Evolutionary conservation across 2,113 vertebrate species (phyloP), one percentile per base, ranked within the genome.

Genomic region (Macrotus californicus): DNA sequence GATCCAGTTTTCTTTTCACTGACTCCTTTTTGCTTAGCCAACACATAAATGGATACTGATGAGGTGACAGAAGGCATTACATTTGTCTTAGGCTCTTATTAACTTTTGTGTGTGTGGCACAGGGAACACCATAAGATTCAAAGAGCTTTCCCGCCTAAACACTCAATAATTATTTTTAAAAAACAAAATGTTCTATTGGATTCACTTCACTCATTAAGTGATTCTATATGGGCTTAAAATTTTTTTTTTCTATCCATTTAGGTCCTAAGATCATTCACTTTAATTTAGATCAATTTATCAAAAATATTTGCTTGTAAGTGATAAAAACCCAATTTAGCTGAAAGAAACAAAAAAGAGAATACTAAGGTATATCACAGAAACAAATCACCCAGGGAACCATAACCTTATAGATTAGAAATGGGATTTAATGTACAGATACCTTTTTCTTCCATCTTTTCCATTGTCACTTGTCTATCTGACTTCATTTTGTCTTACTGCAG

Each of bases 81-180:
- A 59, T 46, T 22, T 12, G 54, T 43, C 41, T 48, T 77, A 22
- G 36, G 75, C n/a, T 21, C 34, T 2, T 48, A 34, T 2, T 10
- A 50, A 48, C 3, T 36, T 0, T 21, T 1, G 26, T 6, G 36
- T 26, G 24, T 11, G 13, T 13, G 69, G 41, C 22, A 3, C 4
- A 1, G 15, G 34, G 5, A 6, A 52, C 3, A 2, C 24, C 12
- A 64, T n/a, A n/a, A 59, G 16, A 5, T 0, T 34, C 6, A 0
- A 0, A 67, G 1, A 10, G 21, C 81, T 48, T 56, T 82, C 46
- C 94, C 34, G 61, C 84, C 54, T 13, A 36, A 94, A 79, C 0
- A 14, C 12, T 0, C n/a, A n/a, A n/a, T n/a, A 85, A 31, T 14
- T 83, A 31, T 67, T 93, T 75, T 90, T 56, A 13, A 50, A 84